phyloP scores from a whole-genome alignment of 2,888 invertebrate genomes.

The Coecobrya sp. region DNA sequence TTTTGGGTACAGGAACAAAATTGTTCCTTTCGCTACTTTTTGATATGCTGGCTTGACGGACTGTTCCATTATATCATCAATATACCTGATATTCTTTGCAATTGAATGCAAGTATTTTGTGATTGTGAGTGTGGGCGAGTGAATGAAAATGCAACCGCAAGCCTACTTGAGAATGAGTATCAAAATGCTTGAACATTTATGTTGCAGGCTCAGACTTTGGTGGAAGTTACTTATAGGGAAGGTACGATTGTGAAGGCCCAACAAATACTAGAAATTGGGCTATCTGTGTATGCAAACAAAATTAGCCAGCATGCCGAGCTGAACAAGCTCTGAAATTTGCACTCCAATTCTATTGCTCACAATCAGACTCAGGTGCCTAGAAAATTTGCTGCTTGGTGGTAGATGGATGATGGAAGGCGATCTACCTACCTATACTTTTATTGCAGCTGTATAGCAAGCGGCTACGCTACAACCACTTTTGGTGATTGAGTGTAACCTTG shows the following conservation, averaged over 20 bases:
- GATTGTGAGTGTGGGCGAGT: constrained; percentile 13
- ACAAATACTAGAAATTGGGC: not conserved
- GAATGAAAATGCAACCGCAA: constrained; percentile 70
- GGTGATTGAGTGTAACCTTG: constrained; percentile 72
- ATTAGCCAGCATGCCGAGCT: not conserved
- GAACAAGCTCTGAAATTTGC: constrained; percentile 33
- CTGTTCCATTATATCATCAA: not conserved
- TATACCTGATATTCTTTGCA: not conserved
- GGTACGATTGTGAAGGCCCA: not conserved
- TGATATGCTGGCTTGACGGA: too few relatives aligned
- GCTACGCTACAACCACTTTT: constrained; percentile 57
- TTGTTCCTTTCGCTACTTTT: too few relatives aligned
- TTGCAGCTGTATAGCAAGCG: constrained; percentile 12
- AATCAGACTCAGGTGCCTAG: constrained; percentile 51
- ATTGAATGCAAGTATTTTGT: not conserved
- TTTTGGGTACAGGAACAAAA: too few relatives aligned
- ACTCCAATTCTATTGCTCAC: not conserved
- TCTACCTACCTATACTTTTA: constrained; percentile 58
- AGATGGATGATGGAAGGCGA: constrained; percentile 35
- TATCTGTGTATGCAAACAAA: not conserved
- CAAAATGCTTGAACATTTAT: constrained; percentile 45
- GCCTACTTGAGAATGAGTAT: constrained; percentile 61
- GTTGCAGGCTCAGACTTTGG: not conserved
- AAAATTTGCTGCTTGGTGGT: not conserved
- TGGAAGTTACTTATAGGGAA: not conserved